Percentiles rank a stretch among this genome's conserved stretches.
Evolutionary conservation across 35 echinoderm and acorn worm genomes (phyloP).

Genomic region (Apostichopus japonicus): DNA sequence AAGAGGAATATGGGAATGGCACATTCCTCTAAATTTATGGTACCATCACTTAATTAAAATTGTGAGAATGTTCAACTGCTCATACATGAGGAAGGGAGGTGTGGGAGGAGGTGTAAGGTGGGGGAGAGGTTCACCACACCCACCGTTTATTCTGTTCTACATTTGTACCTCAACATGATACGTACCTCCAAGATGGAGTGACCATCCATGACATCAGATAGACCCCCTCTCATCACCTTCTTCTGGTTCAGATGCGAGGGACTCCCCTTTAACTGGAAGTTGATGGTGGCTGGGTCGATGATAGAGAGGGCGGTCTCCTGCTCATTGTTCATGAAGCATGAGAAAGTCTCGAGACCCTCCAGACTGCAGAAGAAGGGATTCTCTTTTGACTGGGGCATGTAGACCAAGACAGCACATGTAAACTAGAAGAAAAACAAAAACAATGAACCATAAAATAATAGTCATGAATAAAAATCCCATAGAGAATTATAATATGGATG

Average conservation of each 20-base stretch:
- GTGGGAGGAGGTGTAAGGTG: no score
- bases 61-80: no score
- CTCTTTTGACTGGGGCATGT: slow-evolving; percentile 71
- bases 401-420: slow-evolving; percentile 87
- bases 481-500: no score
- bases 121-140: no score
- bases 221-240: slow-evolving; percentile 56
- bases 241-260: slow-evolving; percentile 61
- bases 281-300: slow-evolving; percentile 86
- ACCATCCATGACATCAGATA: slow-evolving; percentile 86
- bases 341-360: slow-evolving; percentile 90
- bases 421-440: slow-evolving; percentile 54
- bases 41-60: no score
- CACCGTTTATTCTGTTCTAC: no score
- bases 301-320: slow-evolving; percentile 92
- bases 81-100: no score
- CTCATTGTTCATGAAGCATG: slow-evolving; percentile 85
- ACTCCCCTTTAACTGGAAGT: slow-evolving; percentile 81
- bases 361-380: slow-evolving; percentile 89
- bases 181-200: slow-evolving; percentile 87
- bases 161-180: background rate
- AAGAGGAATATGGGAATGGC: no score
- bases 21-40: no score
- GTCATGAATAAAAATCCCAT: no score
- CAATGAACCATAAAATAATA: background rate